Evolutionary conservation across 1,140 invertebrate species (phyloP), one percentile per base, ranked within the genome.

Genomic region (Leucophenga varia): DNA sequence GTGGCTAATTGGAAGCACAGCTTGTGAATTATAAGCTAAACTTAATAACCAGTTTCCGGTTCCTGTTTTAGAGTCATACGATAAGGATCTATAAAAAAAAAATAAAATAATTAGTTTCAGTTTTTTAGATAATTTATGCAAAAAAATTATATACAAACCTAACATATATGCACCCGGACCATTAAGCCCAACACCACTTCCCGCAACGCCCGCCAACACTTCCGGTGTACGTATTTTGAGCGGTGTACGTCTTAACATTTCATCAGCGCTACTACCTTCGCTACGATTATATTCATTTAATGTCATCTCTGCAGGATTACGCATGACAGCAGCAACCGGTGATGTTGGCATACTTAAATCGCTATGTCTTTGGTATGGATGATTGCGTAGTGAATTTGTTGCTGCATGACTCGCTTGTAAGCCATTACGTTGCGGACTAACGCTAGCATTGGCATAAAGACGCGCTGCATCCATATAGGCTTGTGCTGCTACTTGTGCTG

Each of bases 61-160:
- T 75, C 72, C 57, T 75, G 69, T 49, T 75, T 75, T 20, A 74
- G 43, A 40, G 65, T 65, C 61, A 74, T 65, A 21, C 69, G 64
- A 60, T 68, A 71, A 17, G 63, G 52, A 28, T 74, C 68, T 59
- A 39, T 37, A 52, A 35, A 31, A 16, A 1, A 20, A 8, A 5
- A 9, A 17, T 36, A 18, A 17, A 37, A 2, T 7, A 43, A 16
- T 6, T 31, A 19, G 17, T 41, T 41, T 10, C 13, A 20, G 10
- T 9, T n/a, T 2, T 21, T 2, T 43, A 14, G 12, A 43, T 34
- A n/a, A 34, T n/a, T 34, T 34, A n/a, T 14, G 16, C 12, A 10
- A 5, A 10, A 14, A 14, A 34, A 10, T 6, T 8, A 13, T 34
- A 12, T n/a, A 59, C 59, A 31, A 9, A 65, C 61, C 63, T 39